These are phyloP conservation scores for Zaprionus bogoriensis DNA, from an alignment of 2,888 invertebrate genomes.

Conservation along the genomic window DNA sequence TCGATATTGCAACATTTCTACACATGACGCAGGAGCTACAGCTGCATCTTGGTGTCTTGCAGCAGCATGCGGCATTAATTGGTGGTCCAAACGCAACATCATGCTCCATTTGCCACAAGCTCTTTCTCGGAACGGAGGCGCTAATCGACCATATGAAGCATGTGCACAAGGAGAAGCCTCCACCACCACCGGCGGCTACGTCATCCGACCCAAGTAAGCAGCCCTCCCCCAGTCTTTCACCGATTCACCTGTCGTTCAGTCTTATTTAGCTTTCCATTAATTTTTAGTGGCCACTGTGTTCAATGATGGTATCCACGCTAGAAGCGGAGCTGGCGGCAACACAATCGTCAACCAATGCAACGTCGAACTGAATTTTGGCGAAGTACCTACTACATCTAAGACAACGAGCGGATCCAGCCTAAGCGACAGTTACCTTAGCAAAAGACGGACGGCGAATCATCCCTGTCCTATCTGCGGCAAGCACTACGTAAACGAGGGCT, in stretches of 20 bases:
- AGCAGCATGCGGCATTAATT: slow-evolving; percentile 96
- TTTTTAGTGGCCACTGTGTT: slow-evolving; percentile 25
- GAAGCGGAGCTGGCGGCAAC: slow-evolving; percentile 17
- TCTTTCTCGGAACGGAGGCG: slow-evolving; percentile 95
- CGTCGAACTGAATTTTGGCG: slow-evolving; percentile 70
- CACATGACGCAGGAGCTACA: slow-evolving; percentile 88
- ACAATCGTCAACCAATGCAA: slow-evolving; percentile 33
- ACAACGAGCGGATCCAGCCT: slow-evolving; percentile 51
- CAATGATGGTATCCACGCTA: slow-evolving; percentile 34
- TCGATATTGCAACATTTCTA: too few relatives aligned
- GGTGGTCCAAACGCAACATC: slow-evolving; percentile 96
- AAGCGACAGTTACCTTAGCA: slow-evolving; percentile 93
- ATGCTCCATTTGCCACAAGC: slow-evolving; percentile 96
- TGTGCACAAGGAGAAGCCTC: slow-evolving; percentile 94
- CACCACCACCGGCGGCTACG: slow-evolving; percentile 12
- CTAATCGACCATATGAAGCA: slow-evolving; percentile 98
- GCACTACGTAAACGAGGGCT: slow-evolving; percentile 97
- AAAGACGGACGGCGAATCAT: slow-evolving; percentile 96
- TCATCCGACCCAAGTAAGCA: slow-evolving; percentile 51
- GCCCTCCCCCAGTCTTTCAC: too few relatives aligned
- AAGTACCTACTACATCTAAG: too few relatives aligned
- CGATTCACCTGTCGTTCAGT: too few relatives aligned
- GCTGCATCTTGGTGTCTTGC: slow-evolving; percentile 96
- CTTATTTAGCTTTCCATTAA: not conserved
- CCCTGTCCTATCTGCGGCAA: slow-evolving; percentile 97